Percentiles rank a stretch among this genome's conserved stretches.
Evolutionary conservation across 2,113 vertebrate genomes (phyloP).

Genomic region (Myodes glareolus): DNA sequence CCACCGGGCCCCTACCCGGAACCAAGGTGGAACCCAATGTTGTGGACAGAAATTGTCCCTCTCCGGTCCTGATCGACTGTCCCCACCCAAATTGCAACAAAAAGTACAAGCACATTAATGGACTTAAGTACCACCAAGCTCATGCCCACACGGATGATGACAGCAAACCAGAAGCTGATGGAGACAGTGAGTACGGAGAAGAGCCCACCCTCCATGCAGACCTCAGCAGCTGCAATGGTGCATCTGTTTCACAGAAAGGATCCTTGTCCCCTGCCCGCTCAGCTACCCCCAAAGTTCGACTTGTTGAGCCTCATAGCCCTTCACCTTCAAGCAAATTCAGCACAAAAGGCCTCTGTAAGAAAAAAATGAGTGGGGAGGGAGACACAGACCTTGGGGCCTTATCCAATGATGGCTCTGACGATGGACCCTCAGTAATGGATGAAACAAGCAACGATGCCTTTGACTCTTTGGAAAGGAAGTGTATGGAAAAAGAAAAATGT

Average conservation of each 20-base stretch:
- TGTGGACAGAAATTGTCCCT: conserved; percentile 94
- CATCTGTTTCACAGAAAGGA: conserved; percentile 92
- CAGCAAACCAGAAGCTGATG: conserved; percentile 95
- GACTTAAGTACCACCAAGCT: conserved; percentile 98
- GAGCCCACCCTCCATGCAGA: conserved; percentile 93
- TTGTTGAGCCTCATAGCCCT: conserved; percentile 95
- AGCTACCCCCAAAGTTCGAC: conserved; percentile 95
- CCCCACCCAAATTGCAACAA: conserved; percentile 99
- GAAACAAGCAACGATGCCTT: conserved; percentile 96
- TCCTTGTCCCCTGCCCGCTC: conserved; percentile 97
- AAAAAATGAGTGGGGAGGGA: conserved; percentile 90
- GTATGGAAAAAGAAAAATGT: conserved; percentile 90
- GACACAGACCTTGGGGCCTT: conserved; percentile 92
- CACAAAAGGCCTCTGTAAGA: conserved; percentile 93
- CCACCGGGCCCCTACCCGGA: conserved; percentile 82
- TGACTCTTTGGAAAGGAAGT: conserved; percentile 92
- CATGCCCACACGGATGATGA: conserved; percentile 97
- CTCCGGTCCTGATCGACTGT: conserved; percentile 98
- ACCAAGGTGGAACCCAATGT: conserved; percentile 92
- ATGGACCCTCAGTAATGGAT: conserved; percentile 93
- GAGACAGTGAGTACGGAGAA: conserved; percentile 96
- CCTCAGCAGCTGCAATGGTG: conserved; percentile 94
- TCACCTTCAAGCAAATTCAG: conserved; percentile 95
- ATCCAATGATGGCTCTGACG: conserved; percentile 94
- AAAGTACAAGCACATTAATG: conserved; percentile 99